phyloP scores from a whole-genome alignment of 2,797 vertebrate genomes.

The Hephaestus fuliginosus region DNA sequence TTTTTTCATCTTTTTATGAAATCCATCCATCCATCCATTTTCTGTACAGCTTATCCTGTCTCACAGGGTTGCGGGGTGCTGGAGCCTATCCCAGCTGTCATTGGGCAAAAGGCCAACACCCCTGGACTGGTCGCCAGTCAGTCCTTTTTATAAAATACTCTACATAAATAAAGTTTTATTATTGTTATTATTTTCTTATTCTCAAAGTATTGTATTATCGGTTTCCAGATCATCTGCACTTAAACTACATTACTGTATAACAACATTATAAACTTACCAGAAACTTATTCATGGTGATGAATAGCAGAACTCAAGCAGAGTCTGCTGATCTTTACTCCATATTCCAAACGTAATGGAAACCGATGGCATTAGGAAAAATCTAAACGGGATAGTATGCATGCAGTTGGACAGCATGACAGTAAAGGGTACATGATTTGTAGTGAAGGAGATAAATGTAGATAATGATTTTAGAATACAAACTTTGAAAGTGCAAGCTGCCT shows the following conservation, averaged over 20 bases:
- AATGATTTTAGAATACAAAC: neutral
- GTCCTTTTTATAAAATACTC: neutral
- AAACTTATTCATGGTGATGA: neutral
- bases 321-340: neutral
- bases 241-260: neutral
- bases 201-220: neutral
- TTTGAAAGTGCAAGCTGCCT: conserved; percentile 9
- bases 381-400: neutral
- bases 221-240: neutral
- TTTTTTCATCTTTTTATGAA: neutral
- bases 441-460: neutral
- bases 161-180: neutral
- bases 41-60: too few species aligned
- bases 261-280: neutral
- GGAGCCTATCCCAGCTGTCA: too few species aligned
- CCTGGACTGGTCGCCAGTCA: too few species aligned
- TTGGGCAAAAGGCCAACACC: too few species aligned
- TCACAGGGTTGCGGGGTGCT: too few species aligned
- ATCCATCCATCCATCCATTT: too few species aligned
- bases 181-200: neutral
- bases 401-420: neutral
- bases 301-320: neutral
- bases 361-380: neutral
- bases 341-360: neutral
- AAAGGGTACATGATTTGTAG: neutral